phyloP scores from a whole-genome alignment of 1,140 invertebrate genomes.

The Ectropis grisescens region DNA sequence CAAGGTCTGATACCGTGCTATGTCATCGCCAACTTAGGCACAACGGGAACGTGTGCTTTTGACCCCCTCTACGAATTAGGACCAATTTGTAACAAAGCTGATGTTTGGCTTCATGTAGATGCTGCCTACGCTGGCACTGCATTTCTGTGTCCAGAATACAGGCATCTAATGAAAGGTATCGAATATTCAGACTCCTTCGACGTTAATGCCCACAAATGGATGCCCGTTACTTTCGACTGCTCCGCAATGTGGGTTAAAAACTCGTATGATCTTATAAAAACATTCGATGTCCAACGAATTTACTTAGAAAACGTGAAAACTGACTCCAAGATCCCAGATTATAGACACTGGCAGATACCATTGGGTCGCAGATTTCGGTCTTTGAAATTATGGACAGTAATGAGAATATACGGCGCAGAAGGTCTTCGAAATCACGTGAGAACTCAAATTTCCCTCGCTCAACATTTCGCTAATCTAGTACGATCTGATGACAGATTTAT shows the following conservation, averaged over 20 bases:
- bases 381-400: slow-evolving; percentile 95
- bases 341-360: slow-evolving; percentile 95
- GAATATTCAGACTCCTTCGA: slow-evolving; percentile 90
- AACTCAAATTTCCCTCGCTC: slow-evolving; percentile 80
- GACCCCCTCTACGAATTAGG: slow-evolving; percentile 89
- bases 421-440: slow-evolving; percentile 86
- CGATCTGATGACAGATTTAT: slow-evolving; percentile 83
- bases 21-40: slow-evolving; percentile 90
- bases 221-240: slow-evolving; percentile 93
- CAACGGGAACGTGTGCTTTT: slow-evolving; percentile 93
- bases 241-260: slow-evolving; percentile 91
- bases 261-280: slow-evolving; percentile 81
- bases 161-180: slow-evolving; percentile 83
- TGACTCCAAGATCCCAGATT: slow-evolving; percentile 84
- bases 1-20: slow-evolving; percentile 84
- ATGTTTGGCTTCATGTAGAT: slow-evolving; percentile 91
- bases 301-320: slow-evolving; percentile 83
- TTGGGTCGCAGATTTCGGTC: slow-evolving; percentile 91
- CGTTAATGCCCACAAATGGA: slow-evolving; percentile 94
- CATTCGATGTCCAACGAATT: slow-evolving; percentile 94
- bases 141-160: slow-evolving; percentile 92
- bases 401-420: slow-evolving; percentile 86
- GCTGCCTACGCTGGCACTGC: slow-evolving; percentile 92
- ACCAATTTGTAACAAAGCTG: slow-evolving; percentile 80
- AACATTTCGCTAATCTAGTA: slow-evolving; percentile 82